phyloP scores from a whole-genome alignment of 1,140 invertebrate species.

The Atta colombica region DNA sequence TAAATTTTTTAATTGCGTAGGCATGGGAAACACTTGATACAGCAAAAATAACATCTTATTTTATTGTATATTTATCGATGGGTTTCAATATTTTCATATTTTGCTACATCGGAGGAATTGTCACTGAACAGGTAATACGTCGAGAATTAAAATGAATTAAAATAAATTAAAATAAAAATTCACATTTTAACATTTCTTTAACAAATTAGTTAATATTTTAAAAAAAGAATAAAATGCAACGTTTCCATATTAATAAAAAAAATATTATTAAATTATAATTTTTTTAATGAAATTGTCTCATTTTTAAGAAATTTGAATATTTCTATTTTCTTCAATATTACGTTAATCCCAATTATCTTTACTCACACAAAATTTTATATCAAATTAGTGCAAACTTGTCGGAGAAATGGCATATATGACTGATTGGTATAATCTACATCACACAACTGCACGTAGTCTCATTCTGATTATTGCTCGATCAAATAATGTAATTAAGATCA shows the following conservation, averaged over 20 bases:
- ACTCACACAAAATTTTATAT: neutral
- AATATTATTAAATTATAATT: neutral
- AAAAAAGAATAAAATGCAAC: neutral
- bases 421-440: slow-evolving; percentile 72
- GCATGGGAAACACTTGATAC: slow-evolving; percentile 59
- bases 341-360: neutral
- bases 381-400: slow-evolving; percentile 62
- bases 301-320: neutral
- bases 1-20: slow-evolving; percentile 41
- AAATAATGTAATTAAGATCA: slow-evolving; percentile 66
- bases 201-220: neutral
- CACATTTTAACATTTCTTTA: too few relatives aligned
- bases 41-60: neutral
- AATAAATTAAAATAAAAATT: neutral
- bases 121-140: slow-evolving; percentile 65
- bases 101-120: slow-evolving; percentile 76
- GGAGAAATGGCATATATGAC: slow-evolving; percentile 69
- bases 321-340: too few relatives aligned
- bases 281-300: neutral
- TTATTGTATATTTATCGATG: slow-evolving; percentile 69
- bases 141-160: neutral
- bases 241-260: slow-evolving; percentile 6
- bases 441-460: slow-evolving; percentile 57
- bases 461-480: slow-evolving; percentile 70
- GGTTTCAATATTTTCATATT: slow-evolving; percentile 76